These are phyloP conservation scores for Mycalesis mineus DNA, from an alignment of 2,888 invertebrate genomes.

Conservation along the genomic window DNA sequence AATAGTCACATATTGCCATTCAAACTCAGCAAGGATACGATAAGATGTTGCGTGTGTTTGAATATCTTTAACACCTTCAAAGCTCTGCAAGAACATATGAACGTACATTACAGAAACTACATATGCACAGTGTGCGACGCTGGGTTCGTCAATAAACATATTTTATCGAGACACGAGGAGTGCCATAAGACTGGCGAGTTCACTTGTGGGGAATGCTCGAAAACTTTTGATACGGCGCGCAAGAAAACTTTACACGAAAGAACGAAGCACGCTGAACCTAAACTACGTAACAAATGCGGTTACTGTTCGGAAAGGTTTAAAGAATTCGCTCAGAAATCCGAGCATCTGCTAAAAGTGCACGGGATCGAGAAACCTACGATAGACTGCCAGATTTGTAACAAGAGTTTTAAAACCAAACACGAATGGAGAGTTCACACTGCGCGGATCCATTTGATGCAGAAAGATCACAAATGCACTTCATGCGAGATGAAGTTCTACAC, in stretches of 20 bases:
- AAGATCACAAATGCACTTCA: conserved; percentile 42
- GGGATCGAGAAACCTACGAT: conserved; percentile 37
- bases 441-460: conserved; percentile 49
- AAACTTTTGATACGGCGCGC: conserved; percentile 63
- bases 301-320: conserved; percentile 47
- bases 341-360: conserved; percentile 44
- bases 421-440: conserved; percentile 46
- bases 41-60: conserved; percentile 38
- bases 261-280: conserved; percentile 49
- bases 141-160: conserved; percentile 38
- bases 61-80: conserved; percentile 38
- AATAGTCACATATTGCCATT: conserved; percentile 42
- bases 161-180: conserved; percentile 43
- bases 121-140: conserved; percentile 39
- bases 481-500: conserved; percentile 52
- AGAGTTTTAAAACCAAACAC: conserved; percentile 43
- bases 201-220: conserved; percentile 56
- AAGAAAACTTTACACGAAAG: conserved; percentile 64
- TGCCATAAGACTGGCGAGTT: conserved; percentile 54
- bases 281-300: conserved; percentile 44
- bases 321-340: conserved; percentile 43
- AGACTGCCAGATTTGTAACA: conserved; percentile 49
- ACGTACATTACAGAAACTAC: conserved; percentile 40
- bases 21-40: conserved; percentile 34
- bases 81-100: conserved; percentile 41